Percentiles rank a stretch among this genome's conserved stretches.
Evolutionary conservation across 2,888 invertebrate genomes (phyloP).

Genomic region (Invenusta paracnida): DNA sequence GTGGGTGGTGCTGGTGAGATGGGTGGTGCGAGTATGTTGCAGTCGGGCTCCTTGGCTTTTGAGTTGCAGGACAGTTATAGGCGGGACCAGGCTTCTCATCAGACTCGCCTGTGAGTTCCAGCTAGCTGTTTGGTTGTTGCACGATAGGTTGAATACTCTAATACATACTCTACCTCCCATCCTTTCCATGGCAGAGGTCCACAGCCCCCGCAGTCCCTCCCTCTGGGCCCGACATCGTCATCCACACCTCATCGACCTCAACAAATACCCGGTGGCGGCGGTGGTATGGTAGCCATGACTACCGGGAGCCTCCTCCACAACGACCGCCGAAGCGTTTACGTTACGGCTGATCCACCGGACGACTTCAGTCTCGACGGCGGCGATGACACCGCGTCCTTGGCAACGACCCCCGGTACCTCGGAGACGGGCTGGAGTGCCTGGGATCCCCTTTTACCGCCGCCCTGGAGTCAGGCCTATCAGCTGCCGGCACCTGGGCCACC

Average conservation of each 20-base stretch:
- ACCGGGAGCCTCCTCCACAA: no score
- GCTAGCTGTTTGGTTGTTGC: no score
- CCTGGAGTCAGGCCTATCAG: not conserved
- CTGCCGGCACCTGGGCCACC: not conserved
- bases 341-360: not conserved
- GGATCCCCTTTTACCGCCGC: not conserved
- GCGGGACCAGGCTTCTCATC: slow-evolving; percentile 37
- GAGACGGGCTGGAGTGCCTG: not conserved
- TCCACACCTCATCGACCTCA: no score
- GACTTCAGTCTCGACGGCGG: not conserved
- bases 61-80: slow-evolving; percentile 71
- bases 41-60: slow-evolving; percentile 80
- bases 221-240: no score
- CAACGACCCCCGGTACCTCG: not conserved
- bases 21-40: no score
- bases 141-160: no score
- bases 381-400: not conserved
- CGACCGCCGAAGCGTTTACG: not conserved
- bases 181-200: no score
- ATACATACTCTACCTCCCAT: no score
- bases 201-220: no score
- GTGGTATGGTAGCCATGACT: no score
- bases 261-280: no score
- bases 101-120: not conserved
- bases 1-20: no score